Evolutionary conservation across 2,797 vertebrate species (phyloP).

Genomic region (Falco naumanni): DNA sequence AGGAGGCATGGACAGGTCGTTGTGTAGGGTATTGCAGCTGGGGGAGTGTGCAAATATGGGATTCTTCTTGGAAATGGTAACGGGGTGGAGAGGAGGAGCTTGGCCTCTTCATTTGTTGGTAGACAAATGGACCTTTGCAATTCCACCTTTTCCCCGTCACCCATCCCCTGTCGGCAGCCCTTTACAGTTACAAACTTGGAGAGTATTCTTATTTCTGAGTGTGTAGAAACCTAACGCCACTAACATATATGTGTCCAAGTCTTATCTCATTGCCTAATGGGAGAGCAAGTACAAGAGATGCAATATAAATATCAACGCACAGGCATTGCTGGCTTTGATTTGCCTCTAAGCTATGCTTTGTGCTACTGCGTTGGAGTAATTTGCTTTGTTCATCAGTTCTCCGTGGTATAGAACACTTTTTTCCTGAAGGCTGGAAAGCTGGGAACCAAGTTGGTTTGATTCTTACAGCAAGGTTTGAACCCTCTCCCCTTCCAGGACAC

Average conservation of each 20-base stretch:
- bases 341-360: background rate
- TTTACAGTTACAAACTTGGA: background rate
- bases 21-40: background rate
- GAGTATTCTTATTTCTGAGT: background rate
- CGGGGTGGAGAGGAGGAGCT: background rate
- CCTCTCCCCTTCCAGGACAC: background rate
- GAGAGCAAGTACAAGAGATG: background rate
- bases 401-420: background rate
- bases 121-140: background rate
- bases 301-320: slow-evolving; percentile 27
- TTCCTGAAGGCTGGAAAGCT: background rate
- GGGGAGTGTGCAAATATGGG: background rate
- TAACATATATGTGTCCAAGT: background rate
- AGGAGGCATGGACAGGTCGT: slow-evolving; percentile 25
- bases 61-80: slow-evolving; percentile 54
- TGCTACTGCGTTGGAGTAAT: background rate
- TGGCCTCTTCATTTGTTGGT: background rate
- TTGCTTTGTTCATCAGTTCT: background rate
- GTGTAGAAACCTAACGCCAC: background rate
- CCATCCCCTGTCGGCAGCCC: background rate
- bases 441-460: background rate
- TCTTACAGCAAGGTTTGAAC: background rate
- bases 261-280: slow-evolving; percentile 24
- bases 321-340: slow-evolving; percentile 27
- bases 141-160: background rate